Evolutionary conservation across 2,888 invertebrate genomes (phyloP).

Genomic region (Cyaniris semiargus): DNA sequence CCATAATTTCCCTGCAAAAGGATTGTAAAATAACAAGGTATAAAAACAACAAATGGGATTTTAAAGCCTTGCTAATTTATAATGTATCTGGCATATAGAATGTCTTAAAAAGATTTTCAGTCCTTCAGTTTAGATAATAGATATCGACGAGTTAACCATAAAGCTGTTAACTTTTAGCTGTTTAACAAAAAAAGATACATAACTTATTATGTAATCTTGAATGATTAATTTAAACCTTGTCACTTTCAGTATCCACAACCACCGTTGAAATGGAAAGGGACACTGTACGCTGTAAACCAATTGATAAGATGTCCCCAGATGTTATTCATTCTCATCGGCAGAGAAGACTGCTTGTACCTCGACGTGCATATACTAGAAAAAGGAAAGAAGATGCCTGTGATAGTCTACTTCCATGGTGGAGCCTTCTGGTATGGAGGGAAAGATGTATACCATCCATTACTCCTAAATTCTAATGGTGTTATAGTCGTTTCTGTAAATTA

Average conservation of each 20-base stretch:
- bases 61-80: too few relatives aligned
- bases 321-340: not conserved
- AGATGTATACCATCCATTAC: constrained; percentile 68
- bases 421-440: constrained; percentile 70
- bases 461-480: constrained; percentile 62
- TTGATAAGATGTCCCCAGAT: constrained; percentile 11
- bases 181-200: not conserved
- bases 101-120: too few relatives aligned
- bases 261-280: constrained; percentile 19
- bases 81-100: too few relatives aligned
- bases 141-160: too few relatives aligned
- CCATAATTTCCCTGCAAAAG: too few relatives aligned
- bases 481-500: constrained; percentile 66
- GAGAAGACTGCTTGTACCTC: constrained; percentile 25
- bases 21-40: too few relatives aligned
- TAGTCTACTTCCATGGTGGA: constrained; percentile 70
- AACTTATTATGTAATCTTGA: not conserved
- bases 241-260: constrained; percentile 24
- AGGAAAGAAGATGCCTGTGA: constrained; percentile 57
- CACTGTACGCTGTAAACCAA: not conserved
- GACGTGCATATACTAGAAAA: constrained; percentile 11
- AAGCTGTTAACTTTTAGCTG: too few relatives aligned
- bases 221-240: not conserved
- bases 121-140: too few relatives aligned
- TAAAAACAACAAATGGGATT: too few relatives aligned